phyloP scores from a whole-genome alignment of 2,113 vertebrate genomes.

The Bufo bufo region DNA sequence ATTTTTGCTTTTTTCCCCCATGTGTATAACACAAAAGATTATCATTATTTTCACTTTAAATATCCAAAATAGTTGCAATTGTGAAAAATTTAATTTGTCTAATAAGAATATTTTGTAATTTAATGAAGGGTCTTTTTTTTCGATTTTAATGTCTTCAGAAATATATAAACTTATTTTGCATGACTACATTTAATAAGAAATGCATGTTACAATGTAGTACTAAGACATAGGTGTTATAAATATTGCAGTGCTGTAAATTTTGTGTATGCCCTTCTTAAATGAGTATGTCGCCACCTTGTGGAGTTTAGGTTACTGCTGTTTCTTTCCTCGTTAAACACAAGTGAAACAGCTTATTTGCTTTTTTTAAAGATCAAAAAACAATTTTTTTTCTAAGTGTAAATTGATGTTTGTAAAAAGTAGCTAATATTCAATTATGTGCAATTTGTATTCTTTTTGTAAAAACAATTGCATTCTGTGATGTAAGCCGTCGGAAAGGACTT shows the following conservation, averaged over 20 bases:
- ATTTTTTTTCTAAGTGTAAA: too few species aligned
- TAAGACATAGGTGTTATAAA: not conserved
- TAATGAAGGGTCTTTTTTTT: not conserved
- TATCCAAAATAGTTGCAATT: not conserved
- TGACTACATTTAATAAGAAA: not conserved
- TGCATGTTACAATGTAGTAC: too few species aligned
- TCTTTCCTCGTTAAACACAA: not conserved
- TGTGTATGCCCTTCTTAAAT: not conserved
- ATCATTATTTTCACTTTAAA: not conserved
- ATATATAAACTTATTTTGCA: too few species aligned
- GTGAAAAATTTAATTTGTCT: not conserved
- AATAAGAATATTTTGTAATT: not conserved
- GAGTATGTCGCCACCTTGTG: constrained; percentile 32
- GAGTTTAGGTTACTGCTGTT: not conserved
- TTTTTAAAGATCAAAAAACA: too few species aligned
- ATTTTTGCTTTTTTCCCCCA: too few species aligned
- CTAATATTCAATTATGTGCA: too few species aligned
- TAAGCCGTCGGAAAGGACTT: too few species aligned
- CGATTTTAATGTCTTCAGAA: too few species aligned
- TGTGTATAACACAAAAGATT: not conserved
- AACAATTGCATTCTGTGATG: too few species aligned
- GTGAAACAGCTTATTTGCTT: too few species aligned
- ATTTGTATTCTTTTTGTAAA: too few species aligned
- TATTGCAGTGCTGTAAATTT: not conserved
- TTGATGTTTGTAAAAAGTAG: too few species aligned